Evolutionary conservation across 2,888 invertebrate genomes (phyloP).

Genomic region (Chloroclystis v-ata): DNA sequence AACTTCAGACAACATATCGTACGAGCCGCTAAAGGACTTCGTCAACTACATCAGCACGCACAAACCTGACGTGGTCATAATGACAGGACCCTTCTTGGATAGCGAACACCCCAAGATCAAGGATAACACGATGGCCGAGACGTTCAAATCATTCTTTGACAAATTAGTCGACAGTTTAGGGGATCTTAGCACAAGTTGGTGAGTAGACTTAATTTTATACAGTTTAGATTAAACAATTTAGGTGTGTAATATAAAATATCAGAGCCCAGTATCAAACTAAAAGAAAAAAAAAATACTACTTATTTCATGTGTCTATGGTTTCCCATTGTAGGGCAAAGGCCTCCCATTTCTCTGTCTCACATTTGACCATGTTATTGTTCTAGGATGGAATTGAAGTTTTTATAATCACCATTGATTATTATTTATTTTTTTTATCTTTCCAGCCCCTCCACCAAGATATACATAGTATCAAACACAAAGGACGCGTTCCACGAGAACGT

Average conservation of each 20-base stretch:
- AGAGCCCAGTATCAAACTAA: too few species aligned
- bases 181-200: conserved; percentile 78
- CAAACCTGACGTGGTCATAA: conserved; percentile 87
- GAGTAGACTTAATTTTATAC: conserved; percentile 28
- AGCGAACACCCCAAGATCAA: conserved; percentile 80
- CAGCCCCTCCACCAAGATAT: conserved; percentile 82
- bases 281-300: too few species aligned
- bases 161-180: conserved; percentile 82
- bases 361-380: too few species aligned
- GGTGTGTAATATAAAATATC: neutral
- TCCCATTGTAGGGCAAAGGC: too few species aligned
- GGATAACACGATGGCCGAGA: conserved; percentile 80
- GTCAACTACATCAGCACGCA: conserved; percentile 81
- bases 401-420: too few species aligned
- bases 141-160: conserved; percentile 86
- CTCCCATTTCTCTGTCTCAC: too few species aligned
- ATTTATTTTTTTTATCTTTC: too few species aligned
- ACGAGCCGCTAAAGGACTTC: conserved; percentile 89
- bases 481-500: conserved; percentile 88
- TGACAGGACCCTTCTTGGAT: conserved; percentile 93
- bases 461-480: conserved; percentile 85
- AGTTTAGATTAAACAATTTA: neutral
- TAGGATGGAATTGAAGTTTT: too few species aligned
- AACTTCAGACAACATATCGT: conserved; percentile 84
- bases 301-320: too few species aligned